A percentile compares a stretch with the other conserved stretches of the same genome.
Conservation (phyloP, 92 coral and sea anemone species). For the Nematostella vectensis region DNA sequence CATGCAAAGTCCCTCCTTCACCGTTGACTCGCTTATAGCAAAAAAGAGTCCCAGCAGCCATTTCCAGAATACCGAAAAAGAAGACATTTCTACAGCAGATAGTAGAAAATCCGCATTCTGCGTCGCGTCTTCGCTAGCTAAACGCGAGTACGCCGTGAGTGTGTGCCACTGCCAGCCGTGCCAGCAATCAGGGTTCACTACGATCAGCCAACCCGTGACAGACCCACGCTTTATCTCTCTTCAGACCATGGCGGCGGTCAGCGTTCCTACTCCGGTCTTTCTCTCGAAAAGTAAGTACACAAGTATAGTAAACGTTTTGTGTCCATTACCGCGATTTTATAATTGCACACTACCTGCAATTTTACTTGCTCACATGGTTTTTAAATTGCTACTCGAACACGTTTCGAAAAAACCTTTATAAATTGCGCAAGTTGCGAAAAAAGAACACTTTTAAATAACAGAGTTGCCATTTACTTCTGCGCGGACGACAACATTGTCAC, state of each 20-base stretch:
- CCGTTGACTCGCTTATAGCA: constrained; percentile 76
- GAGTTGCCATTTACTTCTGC: too few species aligned
- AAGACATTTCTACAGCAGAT: constrained; percentile 22
- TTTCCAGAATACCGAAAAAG: constrained; percentile 20
- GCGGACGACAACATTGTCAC: too few species aligned
- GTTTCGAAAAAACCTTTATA: too few species aligned
- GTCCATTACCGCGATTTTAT: too few species aligned
- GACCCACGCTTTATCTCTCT: constrained; percentile 67
- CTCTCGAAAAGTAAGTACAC: constrained; percentile 70
- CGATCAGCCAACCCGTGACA: constrained; percentile 53
- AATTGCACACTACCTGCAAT: too few species aligned
- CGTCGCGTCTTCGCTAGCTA: constrained; percentile 49
- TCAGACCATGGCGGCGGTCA: constrained; percentile 60
- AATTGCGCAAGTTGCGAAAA: too few species aligned
- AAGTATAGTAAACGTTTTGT: neutral
- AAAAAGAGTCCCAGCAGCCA: constrained; percentile 43
- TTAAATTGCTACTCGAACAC: too few species aligned
- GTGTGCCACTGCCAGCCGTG: constrained; percentile 87
- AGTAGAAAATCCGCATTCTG: constrained; percentile 69
- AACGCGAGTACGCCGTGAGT: constrained; percentile 60
- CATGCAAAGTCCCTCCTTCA: constrained; percentile 57
- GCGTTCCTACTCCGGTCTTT: constrained; percentile 60
- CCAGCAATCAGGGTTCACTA: constrained; percentile 67
- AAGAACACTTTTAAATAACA: neutral
- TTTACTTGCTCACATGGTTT: too few species aligned